Evolutionary conservation across 1,140 invertebrate species (phyloP).

Genomic region (Grapholita molesta): DNA sequence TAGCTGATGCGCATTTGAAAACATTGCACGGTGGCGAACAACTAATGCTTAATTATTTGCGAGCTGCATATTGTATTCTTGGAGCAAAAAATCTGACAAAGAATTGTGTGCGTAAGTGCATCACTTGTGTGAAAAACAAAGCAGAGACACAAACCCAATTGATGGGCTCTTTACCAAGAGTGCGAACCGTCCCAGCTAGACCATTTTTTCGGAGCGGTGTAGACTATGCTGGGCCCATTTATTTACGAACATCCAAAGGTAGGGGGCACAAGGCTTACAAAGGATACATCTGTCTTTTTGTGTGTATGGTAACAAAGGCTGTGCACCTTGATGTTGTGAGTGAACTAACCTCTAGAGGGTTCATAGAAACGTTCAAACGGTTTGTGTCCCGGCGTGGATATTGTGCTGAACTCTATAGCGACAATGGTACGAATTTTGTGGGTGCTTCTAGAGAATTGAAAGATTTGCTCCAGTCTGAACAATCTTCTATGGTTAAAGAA

Average conservation of each 20-base stretch:
- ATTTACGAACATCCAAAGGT: not conserved
- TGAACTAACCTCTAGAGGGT: not conserved
- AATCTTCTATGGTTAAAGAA: not conserved
- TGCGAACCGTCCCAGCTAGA: not conserved
- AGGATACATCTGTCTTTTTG: too few species aligned
- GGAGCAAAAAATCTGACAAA: not conserved
- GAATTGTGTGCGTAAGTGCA: not conserved
- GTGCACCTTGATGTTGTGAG: not conserved
- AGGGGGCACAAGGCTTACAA: not conserved
- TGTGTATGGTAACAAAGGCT: not conserved
- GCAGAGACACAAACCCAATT: not conserved
- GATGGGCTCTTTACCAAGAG: too few species aligned
- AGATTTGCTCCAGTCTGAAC: not conserved
- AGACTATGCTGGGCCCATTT: not conserved
- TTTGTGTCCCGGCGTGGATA: constrained; percentile 25
- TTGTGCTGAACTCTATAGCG: constrained; percentile 23
- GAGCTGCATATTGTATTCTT: not conserved
- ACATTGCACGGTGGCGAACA: not conserved
- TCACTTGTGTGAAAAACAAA: not conserved
- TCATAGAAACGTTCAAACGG: constrained; percentile 6
- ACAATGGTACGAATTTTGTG: constrained; percentile 41
- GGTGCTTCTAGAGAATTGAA: constrained; percentile 19
- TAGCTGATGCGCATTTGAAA: not conserved
- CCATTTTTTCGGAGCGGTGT: not conserved
- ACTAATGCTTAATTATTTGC: not conserved